These are phyloP conservation scores for Australoheros facetus DNA, from an alignment of 2,797 vertebrate species.

Conservation along the genomic window DNA sequence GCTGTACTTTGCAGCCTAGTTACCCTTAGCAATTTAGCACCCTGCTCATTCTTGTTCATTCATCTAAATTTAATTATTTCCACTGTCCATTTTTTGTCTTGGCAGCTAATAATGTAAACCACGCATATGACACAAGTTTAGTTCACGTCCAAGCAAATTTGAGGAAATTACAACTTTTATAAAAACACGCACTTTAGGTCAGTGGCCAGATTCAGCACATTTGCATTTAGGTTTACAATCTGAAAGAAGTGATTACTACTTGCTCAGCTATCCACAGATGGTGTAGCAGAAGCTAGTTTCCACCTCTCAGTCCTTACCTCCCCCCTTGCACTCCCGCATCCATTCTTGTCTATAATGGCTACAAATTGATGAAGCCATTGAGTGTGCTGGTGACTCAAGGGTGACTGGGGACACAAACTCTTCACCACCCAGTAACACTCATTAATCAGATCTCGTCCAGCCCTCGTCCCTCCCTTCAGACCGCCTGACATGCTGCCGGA, in stretches of 20 bases:
- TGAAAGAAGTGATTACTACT: neutral
- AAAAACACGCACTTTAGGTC: neutral
- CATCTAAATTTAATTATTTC: too few species aligned
- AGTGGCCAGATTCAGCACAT: neutral
- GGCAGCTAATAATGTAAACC: too few species aligned
- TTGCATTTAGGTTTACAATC: neutral
- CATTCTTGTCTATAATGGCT: constrained; percentile 81
- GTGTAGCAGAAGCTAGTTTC: constrained; percentile 49
- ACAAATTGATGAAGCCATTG: constrained; percentile 77
- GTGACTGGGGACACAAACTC: constrained; percentile 67
- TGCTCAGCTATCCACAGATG: constrained; percentile 65
- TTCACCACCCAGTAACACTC: constrained; percentile 69
- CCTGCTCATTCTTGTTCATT: neutral
- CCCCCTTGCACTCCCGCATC: constrained; percentile 49
- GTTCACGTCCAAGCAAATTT: neutral
- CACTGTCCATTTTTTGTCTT: too few species aligned
- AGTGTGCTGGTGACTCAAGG: constrained; percentile 65
- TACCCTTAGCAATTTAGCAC: neutral
- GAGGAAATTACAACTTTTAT: neutral
- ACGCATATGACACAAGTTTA: neutral
- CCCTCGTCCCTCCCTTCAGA: constrained; percentile 38
- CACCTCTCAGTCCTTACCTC: constrained; percentile 12
- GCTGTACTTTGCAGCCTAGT: neutral
- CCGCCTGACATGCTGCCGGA: constrained; percentile 40
- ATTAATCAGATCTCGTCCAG: constrained; percentile 66